Percentiles rank a stretch among this genome's conserved stretches.
These are phyloP conservation scores for Hydractinia echinata DNA, from an alignment of 30 jellyfish, hydroid and myxozoan species.

Conservation along the genomic window DNA sequence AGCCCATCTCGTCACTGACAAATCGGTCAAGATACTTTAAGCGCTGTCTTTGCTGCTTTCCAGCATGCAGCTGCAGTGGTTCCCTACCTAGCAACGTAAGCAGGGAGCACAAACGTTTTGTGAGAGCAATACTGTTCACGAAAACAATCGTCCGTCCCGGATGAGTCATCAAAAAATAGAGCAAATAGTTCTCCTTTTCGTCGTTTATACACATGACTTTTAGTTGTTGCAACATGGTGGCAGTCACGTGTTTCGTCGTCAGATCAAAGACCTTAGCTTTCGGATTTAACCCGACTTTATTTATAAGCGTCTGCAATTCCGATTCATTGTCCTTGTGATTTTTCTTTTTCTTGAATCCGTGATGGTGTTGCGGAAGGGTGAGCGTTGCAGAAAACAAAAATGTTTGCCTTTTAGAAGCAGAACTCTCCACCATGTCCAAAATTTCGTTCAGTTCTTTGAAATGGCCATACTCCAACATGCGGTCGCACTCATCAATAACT, in stretches of 20 bases:
- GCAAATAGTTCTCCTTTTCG: constrained; percentile 72
- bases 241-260: constrained; percentile 82
- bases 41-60: constrained; percentile 87
- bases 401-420: constrained; percentile 54
- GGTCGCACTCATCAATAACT: constrained; percentile 94
- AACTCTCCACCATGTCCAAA: constrained; percentile 28
- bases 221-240: constrained; percentile 53
- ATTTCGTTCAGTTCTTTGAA: constrained; percentile 71
- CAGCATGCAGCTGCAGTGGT: constrained; percentile 85
- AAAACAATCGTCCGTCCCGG: constrained; percentile 89
- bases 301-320: constrained; percentile 55
- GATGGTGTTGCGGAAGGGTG: constrained; percentile 57
- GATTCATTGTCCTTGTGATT: constrained; percentile 25
- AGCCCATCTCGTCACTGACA: constrained; percentile 36
- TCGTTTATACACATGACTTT: constrained; percentile 71
- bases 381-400: constrained; percentile 91
- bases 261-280: constrained; percentile 77
- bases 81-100: constrained; percentile 51
- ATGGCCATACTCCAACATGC: constrained; percentile 95
- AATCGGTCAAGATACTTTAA: constrained; percentile 66
- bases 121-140: constrained; percentile 68
- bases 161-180: constrained; percentile 43
- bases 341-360: constrained; percentile 19
- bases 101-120: constrained; percentile 51
- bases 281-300: constrained; percentile 39